phyloP scores from a whole-genome alignment of 2,888 invertebrate species.

The Theristus sp. region DNA sequence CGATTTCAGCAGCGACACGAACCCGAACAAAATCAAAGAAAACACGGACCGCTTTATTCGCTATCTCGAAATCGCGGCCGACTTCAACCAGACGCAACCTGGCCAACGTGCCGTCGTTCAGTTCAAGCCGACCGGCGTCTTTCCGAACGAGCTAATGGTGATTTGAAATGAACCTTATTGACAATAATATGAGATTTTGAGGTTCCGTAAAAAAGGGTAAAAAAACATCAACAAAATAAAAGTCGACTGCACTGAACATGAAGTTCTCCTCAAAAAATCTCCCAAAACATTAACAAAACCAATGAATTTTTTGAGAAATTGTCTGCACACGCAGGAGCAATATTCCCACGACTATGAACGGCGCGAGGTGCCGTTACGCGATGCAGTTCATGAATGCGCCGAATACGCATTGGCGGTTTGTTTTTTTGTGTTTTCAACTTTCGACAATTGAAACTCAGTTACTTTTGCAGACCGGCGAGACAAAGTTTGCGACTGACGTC shows the following conservation, averaged over 20 bases:
- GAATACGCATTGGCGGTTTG: neutral
- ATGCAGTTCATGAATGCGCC: neutral
- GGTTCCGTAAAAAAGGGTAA: neutral
- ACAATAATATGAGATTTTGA: neutral
- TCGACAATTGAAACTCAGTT: neutral
- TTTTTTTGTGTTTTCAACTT: neutral
- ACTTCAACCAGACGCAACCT: neutral
- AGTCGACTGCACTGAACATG: too few species aligned
- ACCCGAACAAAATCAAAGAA: neutral
- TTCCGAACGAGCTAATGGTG: neutral
- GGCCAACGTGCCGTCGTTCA: neutral
- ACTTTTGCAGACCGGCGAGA: neutral
- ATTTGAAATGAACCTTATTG: too few species aligned
- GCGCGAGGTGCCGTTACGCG: neutral
- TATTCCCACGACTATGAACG: neutral
- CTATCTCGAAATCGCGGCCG: neutral
- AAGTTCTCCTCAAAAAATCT: too few species aligned
- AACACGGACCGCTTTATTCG: neutral
- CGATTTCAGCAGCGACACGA: neutral
- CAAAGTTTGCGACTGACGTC: neutral
- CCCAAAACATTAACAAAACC: too few species aligned
- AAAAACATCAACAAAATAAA: too few species aligned
- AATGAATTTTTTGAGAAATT: too few species aligned
- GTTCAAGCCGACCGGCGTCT: slow-evolving; percentile 1
- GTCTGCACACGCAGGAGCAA: neutral